Conservation (phyloP, 2,113 vertebrate species). For the Morphnarchus princeps region DNA sequence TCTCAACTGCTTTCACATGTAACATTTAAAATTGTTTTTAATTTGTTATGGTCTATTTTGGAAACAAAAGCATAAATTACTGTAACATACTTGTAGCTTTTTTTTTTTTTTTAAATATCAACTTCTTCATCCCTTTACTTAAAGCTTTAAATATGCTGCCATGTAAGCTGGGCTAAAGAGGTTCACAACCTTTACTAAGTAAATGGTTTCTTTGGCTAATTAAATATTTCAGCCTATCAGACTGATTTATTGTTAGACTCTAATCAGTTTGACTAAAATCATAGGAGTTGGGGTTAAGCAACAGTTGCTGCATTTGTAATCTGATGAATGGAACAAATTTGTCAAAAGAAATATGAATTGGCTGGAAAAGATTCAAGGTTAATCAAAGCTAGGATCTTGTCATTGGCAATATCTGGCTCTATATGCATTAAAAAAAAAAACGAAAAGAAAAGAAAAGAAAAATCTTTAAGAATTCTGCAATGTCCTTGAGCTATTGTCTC, state of each 20-base stretch:
- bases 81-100: not conserved
- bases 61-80: not conserved
- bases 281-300: not conserved
- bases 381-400: not conserved
- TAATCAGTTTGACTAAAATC: not conserved
- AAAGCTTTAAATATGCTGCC: not conserved
- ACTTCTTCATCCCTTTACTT: not conserved
- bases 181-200: not conserved
- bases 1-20: not conserved
- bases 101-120: not conserved
- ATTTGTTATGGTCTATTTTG: not conserved
- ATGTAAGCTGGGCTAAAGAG: not conserved
- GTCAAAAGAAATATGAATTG: not conserved
- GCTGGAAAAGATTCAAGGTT: not conserved
- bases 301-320: not conserved
- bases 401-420: not conserved
- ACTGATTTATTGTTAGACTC: not conserved
- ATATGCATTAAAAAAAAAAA: not conserved
- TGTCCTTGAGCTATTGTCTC: not conserved
- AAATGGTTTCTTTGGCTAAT: not conserved
- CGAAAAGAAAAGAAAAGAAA: not conserved
- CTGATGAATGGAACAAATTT: not conserved
- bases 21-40: not conserved
- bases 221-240: not conserved
- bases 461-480: not conserved